Percentiles rank a stretch among this genome's conserved stretches.
These are phyloP conservation scores for Paramuricea clavata DNA, from an alignment of 92 coral and sea anemone genomes.

Conservation along the genomic window DNA sequence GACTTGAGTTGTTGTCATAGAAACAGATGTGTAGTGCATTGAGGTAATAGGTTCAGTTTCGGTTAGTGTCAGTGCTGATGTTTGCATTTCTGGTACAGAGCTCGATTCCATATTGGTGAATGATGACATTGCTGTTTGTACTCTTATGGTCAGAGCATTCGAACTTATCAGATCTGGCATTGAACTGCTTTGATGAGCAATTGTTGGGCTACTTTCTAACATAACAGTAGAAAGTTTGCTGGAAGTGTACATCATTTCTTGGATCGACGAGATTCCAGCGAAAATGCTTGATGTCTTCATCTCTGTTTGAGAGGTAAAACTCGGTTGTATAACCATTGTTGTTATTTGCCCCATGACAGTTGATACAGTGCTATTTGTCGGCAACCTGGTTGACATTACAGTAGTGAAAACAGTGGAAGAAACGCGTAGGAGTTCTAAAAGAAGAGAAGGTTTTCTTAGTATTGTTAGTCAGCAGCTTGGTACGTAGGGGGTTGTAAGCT, in stretches of 20 bases:
- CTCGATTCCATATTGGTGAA: background rate
- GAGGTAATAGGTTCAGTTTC: background rate
- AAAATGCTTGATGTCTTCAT: slow-evolving; percentile 24
- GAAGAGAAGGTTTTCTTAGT: background rate
- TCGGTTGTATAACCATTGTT: background rate
- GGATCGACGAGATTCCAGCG: background rate
- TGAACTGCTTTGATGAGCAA: background rate
- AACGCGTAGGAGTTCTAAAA: background rate
- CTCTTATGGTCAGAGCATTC: background rate
- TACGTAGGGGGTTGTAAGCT: background rate
- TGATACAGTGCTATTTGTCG: background rate
- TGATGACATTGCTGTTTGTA: background rate
- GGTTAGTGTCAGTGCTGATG: background rate
- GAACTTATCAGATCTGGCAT: background rate
- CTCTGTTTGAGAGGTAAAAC: background rate
- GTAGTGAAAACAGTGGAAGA: background rate
- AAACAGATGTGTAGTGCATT: background rate
- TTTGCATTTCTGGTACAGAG: background rate
- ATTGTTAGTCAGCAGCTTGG: too few relatives aligned
- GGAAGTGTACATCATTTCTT: background rate
- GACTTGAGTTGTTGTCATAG: background rate
- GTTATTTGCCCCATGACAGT: background rate
- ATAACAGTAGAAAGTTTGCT: background rate
- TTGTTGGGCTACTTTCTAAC: background rate
- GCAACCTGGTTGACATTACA: background rate